Conservation (phyloP, 2,888 invertebrate species). For the Ophion ellenae region DNA sequence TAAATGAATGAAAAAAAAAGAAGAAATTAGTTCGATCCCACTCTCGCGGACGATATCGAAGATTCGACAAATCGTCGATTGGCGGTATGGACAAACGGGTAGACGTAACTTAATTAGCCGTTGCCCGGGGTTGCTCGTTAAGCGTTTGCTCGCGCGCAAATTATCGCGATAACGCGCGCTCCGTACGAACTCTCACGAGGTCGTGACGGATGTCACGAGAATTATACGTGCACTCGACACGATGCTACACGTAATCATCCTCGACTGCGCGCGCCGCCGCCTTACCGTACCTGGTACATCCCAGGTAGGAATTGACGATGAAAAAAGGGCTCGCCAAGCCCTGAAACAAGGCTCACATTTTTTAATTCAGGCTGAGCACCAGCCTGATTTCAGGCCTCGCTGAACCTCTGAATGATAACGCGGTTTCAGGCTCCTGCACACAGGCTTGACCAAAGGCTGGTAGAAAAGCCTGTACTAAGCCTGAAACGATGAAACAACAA, state of each 20-base stretch:
- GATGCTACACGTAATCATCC: conserved; percentile 31
- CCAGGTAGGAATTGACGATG: no score
- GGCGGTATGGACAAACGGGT: neutral
- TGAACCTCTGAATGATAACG: no score
- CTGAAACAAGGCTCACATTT: no score
- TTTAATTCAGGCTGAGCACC: no score
- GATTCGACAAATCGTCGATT: neutral
- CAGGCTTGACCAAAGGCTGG: no score
- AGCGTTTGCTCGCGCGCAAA: conserved; percentile 29
- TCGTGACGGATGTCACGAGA: conserved; percentile 55
- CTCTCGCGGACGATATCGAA: neutral
- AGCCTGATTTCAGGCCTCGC: no score
- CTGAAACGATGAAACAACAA: no score
- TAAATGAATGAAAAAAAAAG: neutral
- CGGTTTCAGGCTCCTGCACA: no score
- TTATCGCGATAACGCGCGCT: conserved; percentile 56
- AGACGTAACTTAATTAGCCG: conserved; percentile 63
- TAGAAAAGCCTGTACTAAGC: no score
- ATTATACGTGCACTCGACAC: conserved; percentile 47
- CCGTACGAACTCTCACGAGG: conserved; percentile 34
- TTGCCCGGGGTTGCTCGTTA: conserved; percentile 50
- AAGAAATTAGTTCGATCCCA: no score
- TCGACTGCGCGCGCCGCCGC: neutral
- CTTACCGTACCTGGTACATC: neutral
- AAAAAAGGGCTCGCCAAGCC: no score